Evolutionary conservation across 2,888 invertebrate genomes (phyloP).

Genomic region (Eupithecia tripunctaria): DNA sequence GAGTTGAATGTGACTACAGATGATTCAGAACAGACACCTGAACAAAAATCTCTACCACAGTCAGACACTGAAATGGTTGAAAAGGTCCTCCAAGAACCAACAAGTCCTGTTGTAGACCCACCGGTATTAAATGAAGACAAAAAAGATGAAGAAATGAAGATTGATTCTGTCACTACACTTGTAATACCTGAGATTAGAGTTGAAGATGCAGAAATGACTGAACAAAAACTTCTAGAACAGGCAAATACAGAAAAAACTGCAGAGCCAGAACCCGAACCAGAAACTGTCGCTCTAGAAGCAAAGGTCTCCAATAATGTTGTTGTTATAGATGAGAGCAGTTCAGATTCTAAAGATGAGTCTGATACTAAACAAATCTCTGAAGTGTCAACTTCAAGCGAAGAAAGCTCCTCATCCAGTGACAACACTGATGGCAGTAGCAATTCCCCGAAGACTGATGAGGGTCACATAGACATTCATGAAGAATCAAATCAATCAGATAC

Average conservation of each 20-base stretch:
- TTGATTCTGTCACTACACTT: slow-evolving; percentile 51
- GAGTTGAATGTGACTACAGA: slow-evolving; percentile 62
- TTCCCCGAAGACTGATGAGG: slow-evolving; percentile 72
- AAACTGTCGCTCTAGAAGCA: slow-evolving; percentile 44
- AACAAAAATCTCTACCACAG: slow-evolving; percentile 39
- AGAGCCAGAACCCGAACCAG: slow-evolving; percentile 46
- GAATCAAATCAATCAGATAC: slow-evolving; percentile 61
- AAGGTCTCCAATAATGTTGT: slow-evolving; percentile 49
- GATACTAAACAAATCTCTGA: slow-evolving; percentile 70
- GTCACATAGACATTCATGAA: slow-evolving; percentile 60
- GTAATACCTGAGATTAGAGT: slow-evolving; percentile 77
- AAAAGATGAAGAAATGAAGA: slow-evolving; percentile 66
- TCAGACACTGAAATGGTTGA: slow-evolving; percentile 48
- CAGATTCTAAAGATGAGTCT: slow-evolving; percentile 72
- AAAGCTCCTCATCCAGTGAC: slow-evolving; percentile 78
- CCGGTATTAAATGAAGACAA: slow-evolving; percentile 46
- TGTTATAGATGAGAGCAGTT: slow-evolving; percentile 68
- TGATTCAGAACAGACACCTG: slow-evolving; percentile 53
- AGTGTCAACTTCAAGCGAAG: slow-evolving; percentile 75
- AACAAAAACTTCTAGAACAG: slow-evolving; percentile 67
- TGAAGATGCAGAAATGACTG: slow-evolving; percentile 77
- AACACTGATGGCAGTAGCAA: slow-evolving; percentile 78
- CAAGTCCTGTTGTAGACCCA: slow-evolving; percentile 25
- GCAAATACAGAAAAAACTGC: slow-evolving; percentile 50
- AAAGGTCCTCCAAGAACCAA: slow-evolving; percentile 51